Percentiles rank a stretch among this genome's conserved stretches.
Conservation (phyloP, 2,113 vertebrate species). For the Zosterops japonicus region DNA sequence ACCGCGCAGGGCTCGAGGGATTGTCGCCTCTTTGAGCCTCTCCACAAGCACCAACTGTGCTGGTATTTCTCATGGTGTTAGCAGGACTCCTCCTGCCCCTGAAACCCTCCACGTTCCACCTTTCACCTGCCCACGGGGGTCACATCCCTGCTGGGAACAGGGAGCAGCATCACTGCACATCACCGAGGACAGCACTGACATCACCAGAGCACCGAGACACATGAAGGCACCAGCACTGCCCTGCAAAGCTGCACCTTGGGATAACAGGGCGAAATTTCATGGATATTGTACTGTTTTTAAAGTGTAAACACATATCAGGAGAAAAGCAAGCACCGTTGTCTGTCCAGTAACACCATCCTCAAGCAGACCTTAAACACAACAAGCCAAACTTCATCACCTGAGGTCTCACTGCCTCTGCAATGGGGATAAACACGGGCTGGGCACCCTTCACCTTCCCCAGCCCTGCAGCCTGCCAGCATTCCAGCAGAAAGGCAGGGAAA, state of each 20-base stretch:
- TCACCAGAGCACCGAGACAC: rapidly evolving
- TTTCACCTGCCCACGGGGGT: not conserved
- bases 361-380: not conserved
- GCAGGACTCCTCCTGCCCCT: not conserved
- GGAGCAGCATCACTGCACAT: not conserved
- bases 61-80: rapidly evolving
- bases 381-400: not conserved
- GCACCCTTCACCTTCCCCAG: not conserved
- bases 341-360: not conserved
- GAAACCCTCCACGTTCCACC: not conserved
- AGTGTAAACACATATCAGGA: not conserved
- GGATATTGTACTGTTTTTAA: rapidly evolving
- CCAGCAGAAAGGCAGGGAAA: not conserved
- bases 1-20: rapidly evolving
- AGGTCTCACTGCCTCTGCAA: not conserved
- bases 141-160: rapidly evolving
- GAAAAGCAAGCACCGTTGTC: not conserved
- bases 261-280: rapidly evolving
- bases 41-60: not conserved
- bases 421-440: rapidly evolving
- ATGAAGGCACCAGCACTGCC: not conserved
- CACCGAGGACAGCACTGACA: too few relatives aligned
- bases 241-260: not conserved
- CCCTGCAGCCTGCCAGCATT: not conserved
- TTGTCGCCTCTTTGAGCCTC: not conserved